phyloP scores from a whole-genome alignment of 1,140 invertebrate species.

The Eurosta solidaginis region DNA sequence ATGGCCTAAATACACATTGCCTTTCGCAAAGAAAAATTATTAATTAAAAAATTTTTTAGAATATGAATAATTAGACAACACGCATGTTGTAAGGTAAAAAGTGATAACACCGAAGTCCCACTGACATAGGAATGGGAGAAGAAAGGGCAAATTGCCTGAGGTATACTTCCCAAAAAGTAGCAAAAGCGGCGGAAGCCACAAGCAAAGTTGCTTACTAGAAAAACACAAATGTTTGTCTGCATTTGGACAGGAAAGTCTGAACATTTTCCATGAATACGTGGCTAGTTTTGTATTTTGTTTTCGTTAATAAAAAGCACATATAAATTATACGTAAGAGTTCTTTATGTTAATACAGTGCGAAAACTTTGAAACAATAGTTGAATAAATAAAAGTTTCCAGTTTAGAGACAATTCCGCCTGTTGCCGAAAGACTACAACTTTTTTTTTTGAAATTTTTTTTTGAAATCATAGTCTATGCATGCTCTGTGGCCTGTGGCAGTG shows the following conservation, averaged over 20 bases:
- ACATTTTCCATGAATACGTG: not conserved
- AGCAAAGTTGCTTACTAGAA: constrained; percentile 4
- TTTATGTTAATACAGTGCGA: not conserved
- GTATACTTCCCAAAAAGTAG: not conserved
- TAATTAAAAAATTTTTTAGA: constrained; percentile 5
- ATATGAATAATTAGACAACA: not conserved
- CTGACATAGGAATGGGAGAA: not conserved
- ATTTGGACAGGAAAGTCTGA: not conserved
- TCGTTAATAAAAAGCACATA: not conserved
- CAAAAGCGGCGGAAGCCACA: not conserved
- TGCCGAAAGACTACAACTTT: too few relatives aligned
- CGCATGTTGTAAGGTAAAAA: not conserved
- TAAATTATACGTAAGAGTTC: not conserved
- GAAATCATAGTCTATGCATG: not conserved
- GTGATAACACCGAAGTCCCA: not conserved
- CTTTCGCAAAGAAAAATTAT: not conserved
- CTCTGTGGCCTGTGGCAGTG: not conserved
- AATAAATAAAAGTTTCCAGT: not conserved
- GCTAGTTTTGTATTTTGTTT: not conserved
- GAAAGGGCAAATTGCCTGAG: not conserved
- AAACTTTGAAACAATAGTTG: constrained; percentile 23
- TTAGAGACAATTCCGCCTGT: not conserved
- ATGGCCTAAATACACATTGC: not conserved
- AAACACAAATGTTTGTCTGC: not conserved
- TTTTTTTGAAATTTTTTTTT: too few relatives aligned